phyloP scores from a whole-genome alignment of 2,797 vertebrate species.

The Sebastes minor region DNA sequence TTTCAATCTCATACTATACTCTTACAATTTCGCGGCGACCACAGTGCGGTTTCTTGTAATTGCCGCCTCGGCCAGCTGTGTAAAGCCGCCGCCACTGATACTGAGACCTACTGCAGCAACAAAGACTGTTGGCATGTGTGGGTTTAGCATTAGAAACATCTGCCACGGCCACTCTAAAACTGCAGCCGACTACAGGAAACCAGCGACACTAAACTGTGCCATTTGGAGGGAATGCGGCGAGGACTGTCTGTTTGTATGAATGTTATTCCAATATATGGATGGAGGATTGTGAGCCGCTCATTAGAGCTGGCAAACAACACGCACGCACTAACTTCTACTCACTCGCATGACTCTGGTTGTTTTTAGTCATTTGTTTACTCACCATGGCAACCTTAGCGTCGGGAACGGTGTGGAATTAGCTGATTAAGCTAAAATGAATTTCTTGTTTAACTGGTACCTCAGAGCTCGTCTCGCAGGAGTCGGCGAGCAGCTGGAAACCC shows the following conservation, averaged over 20 bases:
- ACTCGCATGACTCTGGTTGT: conserved; percentile 33
- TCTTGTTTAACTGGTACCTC: conserved; percentile 55
- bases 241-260: conserved; percentile 64
- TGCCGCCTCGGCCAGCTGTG: conserved; percentile 60
- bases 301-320: conserved; percentile 49
- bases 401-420: conserved; percentile 64
- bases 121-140: conserved; percentile 56
- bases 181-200: conserved; percentile 39
- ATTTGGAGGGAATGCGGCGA: conserved; percentile 48
- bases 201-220: conserved; percentile 36
- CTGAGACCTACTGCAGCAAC: conserved; percentile 38
- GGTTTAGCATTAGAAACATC: conserved; percentile 74
- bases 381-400: conserved; percentile 61
- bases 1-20: conserved; percentile 38
- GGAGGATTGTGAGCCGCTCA: conserved; percentile 43
- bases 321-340: conserved; percentile 9
- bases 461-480: conserved; percentile 46
- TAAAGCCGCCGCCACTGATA: conserved; percentile 48
- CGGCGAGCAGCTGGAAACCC: conserved; percentile 46
- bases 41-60: conserved; percentile 55
- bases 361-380: conserved; percentile 59
- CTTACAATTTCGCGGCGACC: conserved; percentile 34
- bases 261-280: conserved; percentile 65
- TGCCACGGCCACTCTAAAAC: conserved; percentile 54
- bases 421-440: conserved; percentile 66